Conservation (phyloP, 2,113 vertebrate species). For the Passer domesticus region DNA sequence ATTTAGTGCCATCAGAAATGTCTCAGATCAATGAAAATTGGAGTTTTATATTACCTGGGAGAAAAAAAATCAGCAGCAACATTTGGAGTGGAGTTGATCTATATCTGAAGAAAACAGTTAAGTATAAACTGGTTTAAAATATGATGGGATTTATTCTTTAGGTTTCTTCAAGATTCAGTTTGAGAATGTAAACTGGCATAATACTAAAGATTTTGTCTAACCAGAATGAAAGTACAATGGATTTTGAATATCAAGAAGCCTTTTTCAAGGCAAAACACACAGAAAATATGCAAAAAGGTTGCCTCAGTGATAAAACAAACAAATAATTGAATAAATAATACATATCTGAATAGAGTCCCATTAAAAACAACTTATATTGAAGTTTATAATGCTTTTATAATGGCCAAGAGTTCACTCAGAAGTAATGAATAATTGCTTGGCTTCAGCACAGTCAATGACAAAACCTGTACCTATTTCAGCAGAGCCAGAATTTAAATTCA, state of each 20-base stretch:
- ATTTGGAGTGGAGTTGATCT: neutral
- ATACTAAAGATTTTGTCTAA: neutral
- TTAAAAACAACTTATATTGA: neutral
- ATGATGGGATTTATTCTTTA: neutral
- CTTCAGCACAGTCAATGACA: neutral
- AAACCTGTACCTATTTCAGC: neutral
- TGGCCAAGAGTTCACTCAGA: neutral
- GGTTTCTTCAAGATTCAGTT: neutral
- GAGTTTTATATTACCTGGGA: neutral
- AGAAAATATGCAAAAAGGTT: neutral
- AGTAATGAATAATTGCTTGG: neutral
- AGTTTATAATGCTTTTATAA: neutral
- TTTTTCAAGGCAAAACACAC: neutral
- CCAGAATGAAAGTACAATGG: neutral
- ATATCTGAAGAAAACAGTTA: neutral
- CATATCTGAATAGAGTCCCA: neutral
- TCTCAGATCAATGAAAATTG: neutral
- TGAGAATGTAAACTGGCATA: neutral
- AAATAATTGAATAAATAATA: neutral
- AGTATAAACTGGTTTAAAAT: neutral
- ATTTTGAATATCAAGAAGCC: neutral
- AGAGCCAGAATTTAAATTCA: neutral
- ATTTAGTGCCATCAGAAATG: neutral
- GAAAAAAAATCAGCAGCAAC: neutral
- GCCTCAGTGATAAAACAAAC: neutral